Evolutionary conservation across 2,888 invertebrate species (phyloP).

Genomic region (Sminthurides aquaticus): DNA sequence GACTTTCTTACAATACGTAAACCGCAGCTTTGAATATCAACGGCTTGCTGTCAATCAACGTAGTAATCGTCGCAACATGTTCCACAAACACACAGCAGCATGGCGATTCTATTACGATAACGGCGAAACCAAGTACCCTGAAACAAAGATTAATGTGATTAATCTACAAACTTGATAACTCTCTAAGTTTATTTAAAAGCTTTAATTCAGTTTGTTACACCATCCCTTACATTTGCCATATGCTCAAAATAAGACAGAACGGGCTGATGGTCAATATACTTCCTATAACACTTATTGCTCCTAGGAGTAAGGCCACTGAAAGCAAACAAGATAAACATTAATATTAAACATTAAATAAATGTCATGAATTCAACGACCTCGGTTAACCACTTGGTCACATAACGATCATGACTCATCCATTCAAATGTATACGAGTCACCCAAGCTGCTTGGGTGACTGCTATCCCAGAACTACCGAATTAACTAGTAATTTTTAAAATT

Average conservation of each 20-base stretch:
- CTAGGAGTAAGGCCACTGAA: conserved; percentile 77
- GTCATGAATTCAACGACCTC: too few species aligned
- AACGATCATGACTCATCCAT: too few species aligned
- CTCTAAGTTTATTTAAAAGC: conserved; percentile 7
- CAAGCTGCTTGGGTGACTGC: too few species aligned
- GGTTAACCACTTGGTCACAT: too few species aligned
- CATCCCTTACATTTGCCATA: conserved; percentile 65
- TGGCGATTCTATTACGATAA: conserved; percentile 86
- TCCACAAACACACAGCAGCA: conserved; percentile 96
- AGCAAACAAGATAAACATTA: background rate
- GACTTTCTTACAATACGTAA: conserved; percentile 82
- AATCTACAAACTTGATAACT: background rate
- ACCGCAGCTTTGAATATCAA: conserved; percentile 81
- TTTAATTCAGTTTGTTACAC: conserved; percentile 5
- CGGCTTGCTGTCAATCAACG: conserved; percentile 70
- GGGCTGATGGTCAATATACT: conserved; percentile 51
- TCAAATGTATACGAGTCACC: too few species aligned
- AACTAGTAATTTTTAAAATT: too few species aligned
- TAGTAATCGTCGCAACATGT: conserved; percentile 69
- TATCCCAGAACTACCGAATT: too few species aligned
- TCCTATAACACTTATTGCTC: conserved; percentile 64
- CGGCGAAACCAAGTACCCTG: conserved; percentile 73
- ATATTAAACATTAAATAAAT: background rate
- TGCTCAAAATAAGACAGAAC: conserved; percentile 64
- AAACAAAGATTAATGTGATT: conserved; percentile 24